Conservation (phyloP, 2,113 vertebrate genomes). For the Paramisgurnus dabryanus region DNA sequence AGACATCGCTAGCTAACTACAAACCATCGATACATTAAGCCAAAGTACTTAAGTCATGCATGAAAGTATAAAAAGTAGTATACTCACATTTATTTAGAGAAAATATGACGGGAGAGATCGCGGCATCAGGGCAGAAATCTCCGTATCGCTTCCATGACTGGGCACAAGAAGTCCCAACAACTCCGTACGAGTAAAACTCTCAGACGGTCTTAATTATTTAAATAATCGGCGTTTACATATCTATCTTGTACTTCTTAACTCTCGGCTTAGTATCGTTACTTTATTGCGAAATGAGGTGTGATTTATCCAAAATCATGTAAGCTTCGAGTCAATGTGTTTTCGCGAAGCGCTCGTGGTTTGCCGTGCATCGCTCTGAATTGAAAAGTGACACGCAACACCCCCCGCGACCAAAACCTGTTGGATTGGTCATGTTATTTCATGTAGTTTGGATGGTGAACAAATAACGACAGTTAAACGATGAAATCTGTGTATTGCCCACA, state of each 20-base stretch:
- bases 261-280: neutral
- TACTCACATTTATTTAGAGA: conserved; percentile 47
- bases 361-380: neutral
- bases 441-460: neutral
- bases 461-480: neutral
- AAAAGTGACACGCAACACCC: conserved; percentile 9
- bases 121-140: conserved; percentile 44
- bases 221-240: neutral
- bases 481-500: neutral
- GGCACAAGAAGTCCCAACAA: conserved; percentile 7
- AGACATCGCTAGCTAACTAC: too few species aligned
- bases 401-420: conserved; percentile 31
- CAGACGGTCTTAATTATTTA: conserved; percentile 28
- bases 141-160: conserved; percentile 46
- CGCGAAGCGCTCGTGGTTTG: neutral
- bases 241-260: neutral
- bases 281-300: neutral
- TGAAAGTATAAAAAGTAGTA: neutral
- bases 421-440: conserved; percentile 15
- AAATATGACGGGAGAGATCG: conserved; percentile 16
- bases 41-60: neutral
- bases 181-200: neutral
- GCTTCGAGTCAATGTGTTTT: neutral
- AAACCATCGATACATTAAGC: neutral
- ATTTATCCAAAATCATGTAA: conserved; percentile 1